Base-by-base conservation (phyloP, 2,797 vertebrate species). In the Chromis chromis region DNA sequence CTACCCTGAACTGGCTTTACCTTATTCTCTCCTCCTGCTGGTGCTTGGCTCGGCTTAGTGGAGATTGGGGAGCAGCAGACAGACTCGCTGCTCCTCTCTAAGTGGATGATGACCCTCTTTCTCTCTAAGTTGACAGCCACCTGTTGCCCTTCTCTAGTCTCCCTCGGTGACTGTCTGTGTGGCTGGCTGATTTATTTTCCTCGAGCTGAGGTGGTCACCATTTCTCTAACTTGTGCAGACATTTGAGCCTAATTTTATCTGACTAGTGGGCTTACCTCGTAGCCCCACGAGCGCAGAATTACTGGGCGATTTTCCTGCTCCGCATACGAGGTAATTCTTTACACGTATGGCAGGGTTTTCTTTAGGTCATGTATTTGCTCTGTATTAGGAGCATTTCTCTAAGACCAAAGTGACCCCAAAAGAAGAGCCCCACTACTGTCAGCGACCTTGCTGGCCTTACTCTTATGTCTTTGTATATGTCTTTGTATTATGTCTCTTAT, bases 201-300 rank as follows among this genome's bases (percentile, higher is more conserved):
- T 84, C 54, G 19, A 53, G 52, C 49, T 40, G 28, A 84, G 86
- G 76, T 76, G 88, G 78, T 82, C 91, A 86, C 75, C 59, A 78
- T 88, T 86, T 83, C 87, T 83, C 89, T 87, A 87, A 87, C 79
- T 84, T 61, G 65, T 88, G 73, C 83, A 87, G 90, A 89, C 91
- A 81, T 84, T 87, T 91, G 85, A 92, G 81, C 67, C 84, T 91
- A 88, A 93, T 91, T 91, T 73, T 72, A 88, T 91, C 87, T 80
- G 91, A 89, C 91, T 76, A 10, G 78, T 72, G 82, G 76, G 82
- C 84, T 92, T 86, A 90, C 82, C 82, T 85, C n/a, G 22, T 36
- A 68, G 66, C 74, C 87, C 86, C 63, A 53, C 44, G 67, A 81
- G 79, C 60, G 63, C 63, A 70, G 86, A 84, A 78, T 91, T 86